Percentiles rank a stretch among this genome's conserved stretches.
Evolutionary conservation across 2,113 vertebrate genomes (phyloP).

Genomic region (Picathartes gymnocephalus): DNA sequence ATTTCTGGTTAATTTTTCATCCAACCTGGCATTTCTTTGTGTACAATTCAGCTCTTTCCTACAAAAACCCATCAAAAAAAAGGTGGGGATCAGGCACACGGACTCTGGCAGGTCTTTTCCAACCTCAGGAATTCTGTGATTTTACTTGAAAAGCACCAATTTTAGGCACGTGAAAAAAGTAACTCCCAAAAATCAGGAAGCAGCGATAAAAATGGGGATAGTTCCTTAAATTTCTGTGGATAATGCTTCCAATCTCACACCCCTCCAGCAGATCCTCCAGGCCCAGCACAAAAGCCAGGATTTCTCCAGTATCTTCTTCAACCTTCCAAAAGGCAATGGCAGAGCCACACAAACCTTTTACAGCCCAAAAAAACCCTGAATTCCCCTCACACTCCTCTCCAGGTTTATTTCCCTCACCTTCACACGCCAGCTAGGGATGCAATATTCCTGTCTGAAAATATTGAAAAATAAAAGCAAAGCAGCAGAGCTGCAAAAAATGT

Average conservation of each 20-base stretch:
- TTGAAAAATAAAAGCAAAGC: not conserved
- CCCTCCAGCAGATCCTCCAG: not conserved
- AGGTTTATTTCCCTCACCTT: not conserved
- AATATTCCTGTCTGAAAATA: not conserved
- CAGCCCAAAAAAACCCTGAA: not conserved
- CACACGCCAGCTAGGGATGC: not conserved
- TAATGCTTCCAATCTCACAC: not conserved
- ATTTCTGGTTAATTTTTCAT: not conserved
- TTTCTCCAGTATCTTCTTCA: not conserved
- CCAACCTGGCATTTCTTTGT: not conserved
- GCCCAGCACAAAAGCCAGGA: not conserved
- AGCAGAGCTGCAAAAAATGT: not conserved
- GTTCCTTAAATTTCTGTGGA: not conserved
- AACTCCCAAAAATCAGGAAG: not conserved
- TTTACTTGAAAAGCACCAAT: not conserved
- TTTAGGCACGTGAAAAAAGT: not conserved
- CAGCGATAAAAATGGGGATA: not conserved
- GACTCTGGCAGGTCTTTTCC: not conserved
- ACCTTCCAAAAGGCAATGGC: not conserved
- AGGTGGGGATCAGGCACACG: not conserved
- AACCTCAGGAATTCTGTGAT: not conserved
- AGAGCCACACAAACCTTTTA: not conserved
- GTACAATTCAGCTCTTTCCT: not conserved
- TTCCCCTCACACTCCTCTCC: not conserved
- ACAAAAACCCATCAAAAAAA: not conserved